phyloP scores from a whole-genome alignment of 2,888 invertebrate genomes.

The Terebella lapidaria region DNA sequence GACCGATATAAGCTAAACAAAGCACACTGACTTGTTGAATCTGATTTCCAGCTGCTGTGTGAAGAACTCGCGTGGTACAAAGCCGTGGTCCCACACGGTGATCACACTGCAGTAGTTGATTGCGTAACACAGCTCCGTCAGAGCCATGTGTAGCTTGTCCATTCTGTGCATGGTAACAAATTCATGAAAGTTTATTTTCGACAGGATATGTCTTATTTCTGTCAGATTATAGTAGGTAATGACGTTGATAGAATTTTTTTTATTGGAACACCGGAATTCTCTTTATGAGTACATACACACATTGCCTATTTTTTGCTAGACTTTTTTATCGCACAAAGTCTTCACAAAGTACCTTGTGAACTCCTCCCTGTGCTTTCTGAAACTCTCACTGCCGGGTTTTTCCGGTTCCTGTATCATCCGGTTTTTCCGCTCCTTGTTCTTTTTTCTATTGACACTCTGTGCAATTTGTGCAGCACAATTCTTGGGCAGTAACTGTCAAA shows the following conservation, averaged over 20 bases:
- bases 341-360: conserved; percentile 88
- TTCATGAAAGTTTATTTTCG: not conserved
- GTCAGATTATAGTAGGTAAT: too few species aligned
- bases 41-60: conserved; percentile 88
- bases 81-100: conserved; percentile 98
- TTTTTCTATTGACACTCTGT: conserved; percentile 73
- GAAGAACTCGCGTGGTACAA: conserved; percentile 95
- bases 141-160: conserved; percentile 97
- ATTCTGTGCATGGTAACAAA: conserved; percentile 58
- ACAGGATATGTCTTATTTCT: too few species aligned
- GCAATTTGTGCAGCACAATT: conserved; percentile 88
- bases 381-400: conserved; percentile 94
- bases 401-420: conserved; percentile 65
- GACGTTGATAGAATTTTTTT: too few species aligned
- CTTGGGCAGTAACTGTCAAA: conserved; percentile 83
- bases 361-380: conserved; percentile 90
- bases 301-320: too few species aligned
- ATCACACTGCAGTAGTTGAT: conserved; percentile 96
- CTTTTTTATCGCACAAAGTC: too few species aligned
- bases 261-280: too few species aligned
- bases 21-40: conserved; percentile 55
- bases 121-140: conserved; percentile 94
- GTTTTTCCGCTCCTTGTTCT: conserved; percentile 71
- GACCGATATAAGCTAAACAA: too few species aligned
- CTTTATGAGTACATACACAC: too few species aligned